These are phyloP conservation scores for Carabus problematicus DNA, from an alignment of 2,888 invertebrate genomes.

Conservation along the genomic window DNA sequence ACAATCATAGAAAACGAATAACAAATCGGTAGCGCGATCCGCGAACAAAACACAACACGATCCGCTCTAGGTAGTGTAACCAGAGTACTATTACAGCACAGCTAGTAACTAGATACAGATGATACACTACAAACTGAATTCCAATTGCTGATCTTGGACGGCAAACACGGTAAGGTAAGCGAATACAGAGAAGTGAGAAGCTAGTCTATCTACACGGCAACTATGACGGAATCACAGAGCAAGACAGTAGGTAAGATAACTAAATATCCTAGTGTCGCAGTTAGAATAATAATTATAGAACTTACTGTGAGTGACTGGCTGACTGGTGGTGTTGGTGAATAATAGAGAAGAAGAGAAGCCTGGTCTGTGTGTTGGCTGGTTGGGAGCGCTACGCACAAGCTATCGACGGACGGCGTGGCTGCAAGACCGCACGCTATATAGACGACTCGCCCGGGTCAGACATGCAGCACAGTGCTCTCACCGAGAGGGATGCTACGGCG, in stretches of 20 bases:
- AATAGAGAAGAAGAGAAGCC: too few relatives aligned
- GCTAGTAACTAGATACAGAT: background rate
- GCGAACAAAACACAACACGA: background rate
- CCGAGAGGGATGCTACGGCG: slow-evolving; percentile 25
- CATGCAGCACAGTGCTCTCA: slow-evolving; percentile 20
- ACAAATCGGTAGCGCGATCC: background rate
- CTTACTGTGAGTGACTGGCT: too few relatives aligned
- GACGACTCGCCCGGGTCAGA: slow-evolving; percentile 28
- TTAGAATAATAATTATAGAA: too few relatives aligned
- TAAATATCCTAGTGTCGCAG: too few relatives aligned
- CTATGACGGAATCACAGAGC: too few relatives aligned
- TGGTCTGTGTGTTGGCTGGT: slow-evolving; percentile 44
- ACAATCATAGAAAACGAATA: too few relatives aligned
- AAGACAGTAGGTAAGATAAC: too few relatives aligned
- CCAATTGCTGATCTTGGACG: too few relatives aligned
- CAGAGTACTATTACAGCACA: background rate
- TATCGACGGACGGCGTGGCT: slow-evolving; percentile 55
- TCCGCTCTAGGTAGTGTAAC: background rate
- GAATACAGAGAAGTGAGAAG: too few relatives aligned
- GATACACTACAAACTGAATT: background rate
- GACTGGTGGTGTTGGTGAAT: too few relatives aligned
- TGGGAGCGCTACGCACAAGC: slow-evolving; percentile 49
- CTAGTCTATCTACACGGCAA: too few relatives aligned
- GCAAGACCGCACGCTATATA: slow-evolving; percentile 3
- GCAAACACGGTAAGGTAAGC: too few relatives aligned